These are phyloP conservation scores for Malurus melanocephalus DNA, from an alignment of 2,113 vertebrate species.

Conservation along the genomic window DNA sequence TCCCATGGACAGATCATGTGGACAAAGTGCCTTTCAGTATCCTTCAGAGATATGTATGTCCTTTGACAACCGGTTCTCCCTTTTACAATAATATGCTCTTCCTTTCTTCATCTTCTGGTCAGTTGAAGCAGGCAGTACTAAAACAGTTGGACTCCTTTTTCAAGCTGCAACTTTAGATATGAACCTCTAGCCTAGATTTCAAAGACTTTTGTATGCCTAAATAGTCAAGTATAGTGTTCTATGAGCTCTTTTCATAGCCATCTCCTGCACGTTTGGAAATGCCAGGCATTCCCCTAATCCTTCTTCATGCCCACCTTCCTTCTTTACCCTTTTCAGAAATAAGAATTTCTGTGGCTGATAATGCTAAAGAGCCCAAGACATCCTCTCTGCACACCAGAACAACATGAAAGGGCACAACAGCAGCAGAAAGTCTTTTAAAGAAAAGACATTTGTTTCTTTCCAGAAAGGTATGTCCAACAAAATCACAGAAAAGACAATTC, in stretches of 20 bases:
- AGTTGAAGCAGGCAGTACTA: neutral
- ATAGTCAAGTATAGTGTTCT: neutral
- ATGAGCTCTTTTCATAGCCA: neutral
- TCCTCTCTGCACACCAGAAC: neutral
- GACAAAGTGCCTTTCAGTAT: neutral
- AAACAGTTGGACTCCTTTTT: neutral
- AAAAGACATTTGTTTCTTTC: neutral
- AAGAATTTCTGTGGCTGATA: neutral
- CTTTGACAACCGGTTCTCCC: neutral
- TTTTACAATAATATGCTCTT: neutral
- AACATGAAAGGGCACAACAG: neutral
- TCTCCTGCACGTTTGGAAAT: neutral
- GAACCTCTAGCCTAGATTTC: neutral
- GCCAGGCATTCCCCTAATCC: neutral
- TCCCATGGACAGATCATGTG: neutral
- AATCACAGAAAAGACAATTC: neutral
- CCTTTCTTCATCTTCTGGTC: neutral
- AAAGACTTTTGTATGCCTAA: neutral
- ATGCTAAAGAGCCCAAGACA: neutral
- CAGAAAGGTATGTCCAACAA: neutral
- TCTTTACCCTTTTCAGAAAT: neutral
- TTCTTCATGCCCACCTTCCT: neutral
- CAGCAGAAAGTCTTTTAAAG: neutral
- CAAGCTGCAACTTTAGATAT: neutral
- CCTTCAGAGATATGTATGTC: neutral